Evolutionary conservation across 1,140 invertebrate genomes (phyloP).

Genomic region (Campoletis sonorensis): DNA sequence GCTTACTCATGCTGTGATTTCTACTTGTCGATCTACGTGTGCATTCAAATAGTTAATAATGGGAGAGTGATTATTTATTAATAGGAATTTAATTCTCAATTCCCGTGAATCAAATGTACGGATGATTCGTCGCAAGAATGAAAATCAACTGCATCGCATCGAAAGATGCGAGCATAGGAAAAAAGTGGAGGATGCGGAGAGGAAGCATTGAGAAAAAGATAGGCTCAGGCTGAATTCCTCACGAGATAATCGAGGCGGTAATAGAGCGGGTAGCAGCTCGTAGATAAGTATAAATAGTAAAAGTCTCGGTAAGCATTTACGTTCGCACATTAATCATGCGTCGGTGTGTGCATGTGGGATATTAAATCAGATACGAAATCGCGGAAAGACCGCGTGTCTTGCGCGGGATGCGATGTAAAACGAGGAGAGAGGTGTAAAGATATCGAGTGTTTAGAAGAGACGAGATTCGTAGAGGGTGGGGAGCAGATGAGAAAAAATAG

Average conservation of each 20-base stretch:
- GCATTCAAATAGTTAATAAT: not conserved
- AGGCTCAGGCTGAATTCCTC: too few species aligned
- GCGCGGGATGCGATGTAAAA: not conserved
- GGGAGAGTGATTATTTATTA: not conserved
- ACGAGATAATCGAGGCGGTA: not conserved
- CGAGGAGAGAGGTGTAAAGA: not conserved
- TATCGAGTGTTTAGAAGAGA: not conserved
- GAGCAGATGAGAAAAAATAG: not conserved
- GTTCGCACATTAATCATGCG: slow-evolving; percentile 42
- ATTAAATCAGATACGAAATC: slow-evolving; percentile 40
- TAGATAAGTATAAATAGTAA: not conserved
- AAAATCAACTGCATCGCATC: too few species aligned
- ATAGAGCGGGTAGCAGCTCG: not conserved
- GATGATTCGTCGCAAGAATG: too few species aligned
- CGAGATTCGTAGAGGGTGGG: not conserved
- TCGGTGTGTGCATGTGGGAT: not conserved
- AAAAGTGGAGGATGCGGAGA: too few species aligned
- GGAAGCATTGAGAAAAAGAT: too few species aligned
- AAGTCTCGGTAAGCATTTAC: slow-evolving; percentile 14
- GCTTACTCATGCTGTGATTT: slow-evolving; percentile 1
- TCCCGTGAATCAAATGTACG: too few species aligned
- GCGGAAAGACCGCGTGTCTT: slow-evolving; percentile 39
- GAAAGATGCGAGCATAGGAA: too few species aligned
- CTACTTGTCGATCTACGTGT: not conserved
- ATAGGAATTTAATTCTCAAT: not conserved